A percentile compares a stretch with the other conserved stretches of the same genome.
Evolutionary conservation across 1,140 invertebrate species (phyloP).

Genomic region (Drosophila guanche): DNA sequence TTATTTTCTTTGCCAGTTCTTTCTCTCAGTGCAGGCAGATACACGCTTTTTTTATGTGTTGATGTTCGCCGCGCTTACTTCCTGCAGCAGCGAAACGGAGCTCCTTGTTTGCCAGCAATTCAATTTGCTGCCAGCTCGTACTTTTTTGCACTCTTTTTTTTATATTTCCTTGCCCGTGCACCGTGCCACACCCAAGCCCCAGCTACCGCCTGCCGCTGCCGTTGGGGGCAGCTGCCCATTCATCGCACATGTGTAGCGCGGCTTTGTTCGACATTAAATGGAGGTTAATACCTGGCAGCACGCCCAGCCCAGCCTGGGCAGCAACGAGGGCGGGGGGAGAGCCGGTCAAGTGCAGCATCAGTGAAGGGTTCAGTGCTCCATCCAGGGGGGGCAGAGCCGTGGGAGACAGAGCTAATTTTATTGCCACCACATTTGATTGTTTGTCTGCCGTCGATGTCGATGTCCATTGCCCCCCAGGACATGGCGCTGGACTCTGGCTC

Average conservation of each 20-base stretch:
- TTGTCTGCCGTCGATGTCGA: slow-evolving; percentile 25
- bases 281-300: slow-evolving; percentile 82
- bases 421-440: slow-evolving; percentile 78
- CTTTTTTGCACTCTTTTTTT: slow-evolving; percentile 26
- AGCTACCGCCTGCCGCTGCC: background rate
- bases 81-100: slow-evolving; percentile 34
- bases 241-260: slow-evolving; percentile 61
- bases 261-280: slow-evolving; percentile 82
- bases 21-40: background rate
- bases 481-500: slow-evolving; percentile 14
- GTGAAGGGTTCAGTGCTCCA: slow-evolving; percentile 23
- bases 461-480: slow-evolving; percentile 47
- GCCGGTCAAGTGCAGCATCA: slow-evolving; percentile 56
- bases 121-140: slow-evolving; percentile 55
- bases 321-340: slow-evolving; percentile 3
- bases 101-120: slow-evolving; percentile 67
- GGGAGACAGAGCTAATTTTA: slow-evolving; percentile 60
- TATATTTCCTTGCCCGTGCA: slow-evolving; percentile 6
- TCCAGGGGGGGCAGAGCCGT: too few species aligned
- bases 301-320: slow-evolving; percentile 36
- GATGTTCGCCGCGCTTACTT: slow-evolving; percentile 11
- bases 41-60: slow-evolving; percentile 43
- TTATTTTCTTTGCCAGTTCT: too few species aligned
- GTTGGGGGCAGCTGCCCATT: slow-evolving; percentile 57
- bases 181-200: slow-evolving; percentile 13